These are phyloP conservation scores for Pomacea maculata DNA, from an alignment of 1,140 invertebrate species.

Conservation along the genomic window DNA sequence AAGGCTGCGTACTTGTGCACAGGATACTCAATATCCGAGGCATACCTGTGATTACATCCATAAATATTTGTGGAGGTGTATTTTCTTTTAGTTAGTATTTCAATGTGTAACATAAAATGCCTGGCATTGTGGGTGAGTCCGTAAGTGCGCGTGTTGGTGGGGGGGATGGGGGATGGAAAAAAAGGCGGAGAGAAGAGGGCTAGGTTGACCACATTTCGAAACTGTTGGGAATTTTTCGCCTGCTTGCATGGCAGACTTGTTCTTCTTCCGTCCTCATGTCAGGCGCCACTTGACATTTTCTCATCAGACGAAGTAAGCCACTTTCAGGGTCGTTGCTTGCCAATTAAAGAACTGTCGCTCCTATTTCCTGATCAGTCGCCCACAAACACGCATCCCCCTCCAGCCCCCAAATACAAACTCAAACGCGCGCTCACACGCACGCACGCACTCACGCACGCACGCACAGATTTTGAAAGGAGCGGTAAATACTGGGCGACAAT, in stretches of 20 bases:
- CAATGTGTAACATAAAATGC: not conserved
- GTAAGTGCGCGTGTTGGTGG: not conserved
- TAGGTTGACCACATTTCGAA: too few species aligned
- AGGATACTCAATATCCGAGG: too few species aligned
- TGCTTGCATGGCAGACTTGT: not conserved
- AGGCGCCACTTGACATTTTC: not conserved
- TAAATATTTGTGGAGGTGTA: too few species aligned
- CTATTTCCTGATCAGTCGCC: not conserved
- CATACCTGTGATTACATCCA: too few species aligned
- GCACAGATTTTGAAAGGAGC: not conserved
- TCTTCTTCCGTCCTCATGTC: not conserved
- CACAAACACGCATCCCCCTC: not conserved
- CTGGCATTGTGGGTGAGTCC: not conserved
- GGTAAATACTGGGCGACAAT: too few species aligned
- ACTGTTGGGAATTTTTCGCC: not conserved
- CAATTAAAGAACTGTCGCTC: not conserved
- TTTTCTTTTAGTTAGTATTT: too few species aligned
- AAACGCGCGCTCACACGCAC: not conserved
- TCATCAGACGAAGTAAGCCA: not conserved
- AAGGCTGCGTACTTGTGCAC: too few species aligned
- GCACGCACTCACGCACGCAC: not conserved
- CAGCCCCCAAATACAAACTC: not conserved
- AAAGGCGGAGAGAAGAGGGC: not conserved
- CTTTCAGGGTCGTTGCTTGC: not conserved
- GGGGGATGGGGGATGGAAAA: not conserved